Percentiles rank a stretch among this genome's conserved stretches.
These are phyloP conservation scores for Dasyornis broadbenti DNA, from an alignment of 2,113 vertebrate genomes.

Conservation along the genomic window DNA sequence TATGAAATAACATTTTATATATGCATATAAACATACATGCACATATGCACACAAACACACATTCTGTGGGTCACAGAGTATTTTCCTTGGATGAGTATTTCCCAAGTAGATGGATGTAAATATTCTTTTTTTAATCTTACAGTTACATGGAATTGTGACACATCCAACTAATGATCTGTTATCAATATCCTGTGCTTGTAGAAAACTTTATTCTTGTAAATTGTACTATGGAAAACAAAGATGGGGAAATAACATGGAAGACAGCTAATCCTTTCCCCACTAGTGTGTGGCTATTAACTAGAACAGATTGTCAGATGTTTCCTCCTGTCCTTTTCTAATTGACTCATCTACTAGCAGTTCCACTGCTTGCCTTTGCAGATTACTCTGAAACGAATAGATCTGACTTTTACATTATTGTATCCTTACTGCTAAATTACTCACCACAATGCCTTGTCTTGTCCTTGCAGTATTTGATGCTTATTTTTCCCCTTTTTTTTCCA, in stretches of 20 bases:
- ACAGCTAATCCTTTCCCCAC: background rate
- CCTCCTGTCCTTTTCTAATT: background rate
- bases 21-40: background rate
- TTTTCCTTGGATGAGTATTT: background rate
- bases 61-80: background rate
- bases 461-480: background rate
- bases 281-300: background rate
- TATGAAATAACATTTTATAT: background rate
- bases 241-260: background rate
- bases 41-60: background rate
- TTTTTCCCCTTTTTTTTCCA: background rate
- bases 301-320: background rate
- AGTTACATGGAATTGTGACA: background rate
- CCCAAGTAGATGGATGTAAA: background rate
- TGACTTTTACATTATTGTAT: background rate
- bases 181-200: background rate
- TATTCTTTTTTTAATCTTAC: background rate
- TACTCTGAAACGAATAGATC: background rate
- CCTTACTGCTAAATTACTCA: background rate
- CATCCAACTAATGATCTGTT: background rate
- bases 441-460: background rate
- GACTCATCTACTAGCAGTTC: background rate
- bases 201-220: background rate
- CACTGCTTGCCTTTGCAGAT: background rate
- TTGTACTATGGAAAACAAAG: background rate